These are phyloP conservation scores for Condylura cristata DNA, from an alignment of 2,113 vertebrate genomes.

Conservation along the genomic window DNA sequence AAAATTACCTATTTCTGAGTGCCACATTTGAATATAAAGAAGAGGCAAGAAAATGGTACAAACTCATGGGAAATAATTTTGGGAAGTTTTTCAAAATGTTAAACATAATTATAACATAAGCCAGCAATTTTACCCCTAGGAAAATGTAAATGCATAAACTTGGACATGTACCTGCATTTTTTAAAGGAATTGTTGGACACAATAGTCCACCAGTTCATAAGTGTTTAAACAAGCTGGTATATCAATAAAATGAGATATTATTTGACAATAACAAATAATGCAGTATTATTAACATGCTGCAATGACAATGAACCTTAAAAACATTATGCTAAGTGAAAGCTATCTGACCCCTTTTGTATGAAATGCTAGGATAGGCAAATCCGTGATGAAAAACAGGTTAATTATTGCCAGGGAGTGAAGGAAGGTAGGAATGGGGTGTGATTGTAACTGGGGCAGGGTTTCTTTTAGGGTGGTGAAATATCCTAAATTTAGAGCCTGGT, in stretches of 20 bases:
- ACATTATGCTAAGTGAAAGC: not conserved
- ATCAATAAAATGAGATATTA: not conserved
- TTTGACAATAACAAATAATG: not conserved
- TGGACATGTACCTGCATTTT: not conserved
- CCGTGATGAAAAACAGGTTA: not conserved
- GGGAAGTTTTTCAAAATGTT: not conserved
- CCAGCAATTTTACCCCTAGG: not conserved
- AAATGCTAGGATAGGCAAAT: not conserved
- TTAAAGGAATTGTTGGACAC: not conserved
- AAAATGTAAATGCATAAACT: not conserved
- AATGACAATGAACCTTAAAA: not conserved
- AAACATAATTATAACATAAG: not conserved
- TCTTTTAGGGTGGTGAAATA: not conserved
- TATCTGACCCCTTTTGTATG: not conserved
- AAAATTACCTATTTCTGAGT: not conserved
- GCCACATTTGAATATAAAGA: not conserved
- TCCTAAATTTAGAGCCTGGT: conserved; percentile 4
- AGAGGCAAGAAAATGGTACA: not conserved
- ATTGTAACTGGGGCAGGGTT: not conserved
- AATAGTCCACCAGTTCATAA: not conserved
- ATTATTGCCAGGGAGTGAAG: not conserved
- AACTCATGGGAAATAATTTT: not conserved
- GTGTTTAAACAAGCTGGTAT: not conserved
- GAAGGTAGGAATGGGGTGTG: no score
- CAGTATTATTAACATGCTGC: not conserved